phyloP scores from a whole-genome alignment of 2,113 vertebrate species.

The Thinocorus orbignyianus region DNA sequence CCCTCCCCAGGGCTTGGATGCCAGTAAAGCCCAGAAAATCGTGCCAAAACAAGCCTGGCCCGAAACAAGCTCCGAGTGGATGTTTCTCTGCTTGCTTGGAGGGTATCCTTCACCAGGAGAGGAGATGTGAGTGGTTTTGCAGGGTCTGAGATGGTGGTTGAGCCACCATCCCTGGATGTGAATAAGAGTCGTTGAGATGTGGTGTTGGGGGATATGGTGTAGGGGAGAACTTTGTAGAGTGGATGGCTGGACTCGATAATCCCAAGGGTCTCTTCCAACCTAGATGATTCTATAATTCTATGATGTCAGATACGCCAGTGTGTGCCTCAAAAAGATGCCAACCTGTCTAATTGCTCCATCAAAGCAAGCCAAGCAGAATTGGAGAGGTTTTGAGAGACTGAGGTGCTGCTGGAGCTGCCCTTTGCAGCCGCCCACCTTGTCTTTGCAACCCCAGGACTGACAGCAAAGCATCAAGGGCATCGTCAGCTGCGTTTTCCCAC shows the following conservation, averaged over 20 bases:
- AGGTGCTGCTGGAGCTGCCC: not conserved
- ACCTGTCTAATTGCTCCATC: not conserved
- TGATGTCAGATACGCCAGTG: rapidly evolving
- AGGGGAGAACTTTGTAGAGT: too few species aligned
- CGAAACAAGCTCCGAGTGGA: rapidly evolving
- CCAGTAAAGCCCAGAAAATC: rapidly evolving
- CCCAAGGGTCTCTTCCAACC: too few species aligned
- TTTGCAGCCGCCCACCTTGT: not conserved
- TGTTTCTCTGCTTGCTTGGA: not conserved
- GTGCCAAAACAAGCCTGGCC: not conserved
- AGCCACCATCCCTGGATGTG: too few species aligned
- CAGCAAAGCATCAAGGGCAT: not conserved
- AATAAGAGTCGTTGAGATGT: too few species aligned
- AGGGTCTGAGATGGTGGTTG: not conserved
- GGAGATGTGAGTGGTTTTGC: rapidly evolving
- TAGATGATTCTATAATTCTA: too few species aligned
- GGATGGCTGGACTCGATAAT: too few species aligned
- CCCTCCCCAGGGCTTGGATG: not conserved
- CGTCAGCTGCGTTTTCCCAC: not conserved
- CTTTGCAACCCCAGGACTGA: not conserved
- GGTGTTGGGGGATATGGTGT: too few species aligned
- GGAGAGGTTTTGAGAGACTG: not conserved
- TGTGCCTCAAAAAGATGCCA: not conserved
- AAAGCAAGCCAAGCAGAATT: not conserved
- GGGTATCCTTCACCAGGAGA: not conserved